Evolutionary conservation across 1,140 invertebrate species (phyloP), one percentile per base, ranked within the genome.

Genomic region (Conus ventricosus): DNA sequence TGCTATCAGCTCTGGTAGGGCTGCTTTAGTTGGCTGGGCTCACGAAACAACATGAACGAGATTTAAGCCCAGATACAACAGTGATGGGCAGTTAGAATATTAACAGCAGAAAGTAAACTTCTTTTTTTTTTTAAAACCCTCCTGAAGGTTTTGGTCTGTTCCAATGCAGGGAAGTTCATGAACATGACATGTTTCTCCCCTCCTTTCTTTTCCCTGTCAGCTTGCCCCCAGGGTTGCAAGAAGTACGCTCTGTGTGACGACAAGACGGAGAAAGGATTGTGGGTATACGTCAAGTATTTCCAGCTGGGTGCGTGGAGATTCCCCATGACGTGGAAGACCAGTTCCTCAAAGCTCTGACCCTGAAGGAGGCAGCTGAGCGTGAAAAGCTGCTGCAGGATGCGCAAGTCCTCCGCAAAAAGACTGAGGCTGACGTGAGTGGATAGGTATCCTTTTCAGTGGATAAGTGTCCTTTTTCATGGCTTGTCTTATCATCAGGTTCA

Each of bases 201-300:
- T 78, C 13, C 5, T 78, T 78, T 78, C n/a, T 0, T 78, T 78
- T n/a, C 51, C 55, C 17, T 83, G 82, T 17, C 67, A 92, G 90
- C 91, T 0, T 94, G 94, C 87, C 87, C 90, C 15, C 27, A 54
- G 39, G 91, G 89, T 10, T 94, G 94, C 80, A 94, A 89, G 85
- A 87, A 87, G 11, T 78, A 83, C 13, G 20, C 25, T 0, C 76
- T 53, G 5, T 94, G 94, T 85, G 75, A 87, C 11, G 87, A 88
- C 23, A 90, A 89, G 25, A 82, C 84, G 20, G 91, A 94, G 23
- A 92, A 93, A 53, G 94, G 94, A 0, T 86, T 94, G n/a, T 93
- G 90, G 90, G 93, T 92, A 2, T 91, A 94, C 88, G 93, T 94
- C 17, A 91, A 91, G 55, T 94, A 92, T 84, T 93, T 94, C 85